Percentiles rank a stretch among this genome's conserved stretches.
Evolutionary conservation across 2,888 invertebrate genomes (phyloP).

Genomic region (Parnassius apollo): DNA sequence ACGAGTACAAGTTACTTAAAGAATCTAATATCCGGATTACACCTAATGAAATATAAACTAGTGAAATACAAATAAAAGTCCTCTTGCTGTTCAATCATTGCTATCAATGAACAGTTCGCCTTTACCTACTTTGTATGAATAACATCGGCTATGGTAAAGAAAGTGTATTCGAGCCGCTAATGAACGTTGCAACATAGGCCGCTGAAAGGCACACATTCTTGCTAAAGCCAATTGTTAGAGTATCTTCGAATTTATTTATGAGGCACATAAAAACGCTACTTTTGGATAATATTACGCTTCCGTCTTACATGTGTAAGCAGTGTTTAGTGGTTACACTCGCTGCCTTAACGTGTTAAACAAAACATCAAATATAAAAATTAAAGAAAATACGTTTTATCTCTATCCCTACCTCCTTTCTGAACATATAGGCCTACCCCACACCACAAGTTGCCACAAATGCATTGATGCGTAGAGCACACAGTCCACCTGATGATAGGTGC

Average conservation of each 20-base stretch:
- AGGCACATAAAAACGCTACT: conserved; percentile 10
- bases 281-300: conserved; percentile 10
- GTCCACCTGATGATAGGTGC: too few relatives aligned
- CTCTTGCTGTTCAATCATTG: neutral
- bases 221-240: conserved; percentile 13
- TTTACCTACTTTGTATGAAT: neutral
- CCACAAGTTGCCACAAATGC: too few relatives aligned
- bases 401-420: too few relatives aligned
- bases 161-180: conserved; percentile 7
- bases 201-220: conserved; percentile 4
- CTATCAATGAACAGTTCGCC: neutral
- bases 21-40: too few relatives aligned
- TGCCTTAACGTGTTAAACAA: too few relatives aligned
- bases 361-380: too few relatives aligned
- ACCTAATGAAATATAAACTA: too few relatives aligned
- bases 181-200: conserved; percentile 5
- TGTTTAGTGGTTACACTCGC: neutral
- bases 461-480: too few relatives aligned
- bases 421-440: too few relatives aligned
- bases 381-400: too few relatives aligned
- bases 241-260: conserved; percentile 18
- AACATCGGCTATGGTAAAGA: conserved; percentile 4
- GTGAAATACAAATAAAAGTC: too few relatives aligned
- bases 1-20: too few relatives aligned
- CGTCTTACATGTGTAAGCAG: neutral